These are phyloP conservation scores for Ctenopoma kingsleyae DNA, from an alignment of 2,797 vertebrate genomes.

Conservation along the genomic window DNA sequence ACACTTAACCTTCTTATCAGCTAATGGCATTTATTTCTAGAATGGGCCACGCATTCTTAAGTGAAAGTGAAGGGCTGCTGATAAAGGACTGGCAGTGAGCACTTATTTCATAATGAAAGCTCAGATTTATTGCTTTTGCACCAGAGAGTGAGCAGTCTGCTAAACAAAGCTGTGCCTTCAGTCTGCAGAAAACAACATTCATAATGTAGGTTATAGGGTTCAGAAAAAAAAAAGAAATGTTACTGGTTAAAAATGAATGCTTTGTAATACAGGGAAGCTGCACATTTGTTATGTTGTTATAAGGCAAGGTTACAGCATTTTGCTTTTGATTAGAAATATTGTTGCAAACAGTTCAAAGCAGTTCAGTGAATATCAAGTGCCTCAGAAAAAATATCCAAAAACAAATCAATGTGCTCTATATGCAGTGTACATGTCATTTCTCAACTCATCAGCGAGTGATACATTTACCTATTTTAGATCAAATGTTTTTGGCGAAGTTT, in stretches of 20 bases:
- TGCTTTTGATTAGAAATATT: conserved; percentile 44
- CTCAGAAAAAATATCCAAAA: too few relatives aligned
- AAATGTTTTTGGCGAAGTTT: too few relatives aligned
- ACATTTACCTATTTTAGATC: too few relatives aligned
- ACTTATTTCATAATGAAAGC: conserved; percentile 51
- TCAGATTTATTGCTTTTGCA: conserved; percentile 39
- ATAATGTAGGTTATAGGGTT: conserved; percentile 14
- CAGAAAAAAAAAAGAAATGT: conserved; percentile 10
- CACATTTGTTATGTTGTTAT: conserved; percentile 6
- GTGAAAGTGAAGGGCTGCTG: conserved; percentile 51
- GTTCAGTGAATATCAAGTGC: background rate
- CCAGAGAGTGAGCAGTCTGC: conserved; percentile 1
- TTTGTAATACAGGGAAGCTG: conserved; percentile 26
- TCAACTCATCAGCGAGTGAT: background rate
- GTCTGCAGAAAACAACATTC: background rate
- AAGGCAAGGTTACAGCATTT: conserved; percentile 54
- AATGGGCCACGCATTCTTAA: conserved; percentile 44
- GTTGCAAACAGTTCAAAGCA: background rate
- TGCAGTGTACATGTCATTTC: background rate
- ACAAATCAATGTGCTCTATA: too few relatives aligned
- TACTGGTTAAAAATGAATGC: conserved; percentile 9
- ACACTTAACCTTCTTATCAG: conserved; percentile 42
- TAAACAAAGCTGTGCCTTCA: background rate
- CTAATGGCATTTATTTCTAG: conserved; percentile 34
- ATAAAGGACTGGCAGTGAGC: conserved; percentile 46